Conservation (phyloP, 2,888 invertebrate species). For the Heteromurus nitidus region DNA sequence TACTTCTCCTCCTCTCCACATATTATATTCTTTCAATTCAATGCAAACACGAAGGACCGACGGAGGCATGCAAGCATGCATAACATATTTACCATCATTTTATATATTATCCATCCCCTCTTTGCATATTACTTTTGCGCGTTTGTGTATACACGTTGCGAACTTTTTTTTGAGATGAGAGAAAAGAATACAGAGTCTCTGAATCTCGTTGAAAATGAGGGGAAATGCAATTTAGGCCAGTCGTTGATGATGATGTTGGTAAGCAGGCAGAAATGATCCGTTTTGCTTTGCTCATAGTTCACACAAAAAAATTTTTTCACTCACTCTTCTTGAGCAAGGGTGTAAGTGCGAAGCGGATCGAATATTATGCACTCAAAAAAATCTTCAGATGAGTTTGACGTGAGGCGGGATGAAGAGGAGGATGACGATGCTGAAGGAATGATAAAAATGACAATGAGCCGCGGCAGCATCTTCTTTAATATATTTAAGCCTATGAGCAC, state of each 20-base stretch:
- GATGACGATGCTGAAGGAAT: conserved; percentile 6
- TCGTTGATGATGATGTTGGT: background rate
- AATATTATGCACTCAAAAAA: too few relatives aligned
- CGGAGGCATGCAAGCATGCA: conserved; percentile 24
- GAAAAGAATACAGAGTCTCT: background rate
- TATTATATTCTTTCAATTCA: conserved; percentile 22
- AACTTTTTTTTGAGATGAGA: background rate
- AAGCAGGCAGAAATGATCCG: conserved; percentile 33
- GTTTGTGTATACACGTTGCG: background rate
- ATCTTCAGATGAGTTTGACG: too few relatives aligned
- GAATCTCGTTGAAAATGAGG: background rate
- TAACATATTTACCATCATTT: conserved; percentile 9
- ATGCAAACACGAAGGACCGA: conserved; percentile 39
- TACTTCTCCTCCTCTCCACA: background rate
- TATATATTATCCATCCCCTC: conserved; percentile 16
- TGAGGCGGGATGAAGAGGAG: background rate
- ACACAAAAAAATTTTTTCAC: too few relatives aligned
- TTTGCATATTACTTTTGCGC: conserved; percentile 7
- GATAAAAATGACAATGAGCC: conserved; percentile 19
- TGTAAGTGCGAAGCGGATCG: background rate
- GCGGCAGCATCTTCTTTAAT: background rate
- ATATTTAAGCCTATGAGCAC: background rate
- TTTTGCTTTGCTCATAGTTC: conserved; percentile 19
- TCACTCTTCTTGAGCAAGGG: conserved; percentile 9
- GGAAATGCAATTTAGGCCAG: conserved; percentile 58